phyloP scores from a whole-genome alignment of 2,797 vertebrate genomes.

The Cryptoblepharus egeriae region DNA sequence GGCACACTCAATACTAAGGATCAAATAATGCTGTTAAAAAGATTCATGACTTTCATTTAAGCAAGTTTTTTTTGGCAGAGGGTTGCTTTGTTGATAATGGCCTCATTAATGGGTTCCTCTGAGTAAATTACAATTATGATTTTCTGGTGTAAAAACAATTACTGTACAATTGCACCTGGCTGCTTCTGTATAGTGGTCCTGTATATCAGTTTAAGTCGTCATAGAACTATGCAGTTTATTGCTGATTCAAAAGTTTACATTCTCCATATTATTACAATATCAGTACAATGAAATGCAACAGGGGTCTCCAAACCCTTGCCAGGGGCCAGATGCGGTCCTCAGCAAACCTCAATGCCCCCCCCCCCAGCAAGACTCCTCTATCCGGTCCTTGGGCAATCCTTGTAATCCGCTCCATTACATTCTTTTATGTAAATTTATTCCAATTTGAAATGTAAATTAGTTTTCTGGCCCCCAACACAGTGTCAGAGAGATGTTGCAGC shows the following conservation, averaged over 20 bases:
- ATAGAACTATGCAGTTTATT: slow-evolving; percentile 5
- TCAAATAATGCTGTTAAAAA: slow-evolving; percentile 39
- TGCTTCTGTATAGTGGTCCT: slow-evolving; percentile 1
- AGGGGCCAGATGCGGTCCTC: too few relatives aligned
- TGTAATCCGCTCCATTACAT: too few relatives aligned
- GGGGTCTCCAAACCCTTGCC: too few relatives aligned
- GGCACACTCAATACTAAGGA: slow-evolving; percentile 18
- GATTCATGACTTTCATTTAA: slow-evolving; percentile 24
- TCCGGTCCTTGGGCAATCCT: too few relatives aligned
- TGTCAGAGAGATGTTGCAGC: too few relatives aligned
- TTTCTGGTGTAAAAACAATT: slow-evolving; percentile 1
- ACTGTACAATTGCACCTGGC: slow-evolving; percentile 31
- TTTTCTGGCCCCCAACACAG: too few relatives aligned
- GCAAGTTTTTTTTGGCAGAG: slow-evolving; percentile 33
- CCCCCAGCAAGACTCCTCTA: too few relatives aligned
- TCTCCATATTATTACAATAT: slow-evolving; percentile 8
- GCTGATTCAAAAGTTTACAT: slow-evolving; percentile 2
- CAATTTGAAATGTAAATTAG: too few relatives aligned
- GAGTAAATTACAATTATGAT: slow-evolving; percentile 38
- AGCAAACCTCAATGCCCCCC: too few relatives aligned
- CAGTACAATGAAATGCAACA: neutral
- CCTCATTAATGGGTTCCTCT: slow-evolving; percentile 34
- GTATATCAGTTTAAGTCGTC: slow-evolving; percentile 2
- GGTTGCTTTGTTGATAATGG: slow-evolving; percentile 43
- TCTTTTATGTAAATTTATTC: too few relatives aligned